Evolutionary conservation across 1,140 invertebrate genomes (phyloP), one percentile per base, ranked within the genome.

Genomic region (Drosophila varians): DNA sequence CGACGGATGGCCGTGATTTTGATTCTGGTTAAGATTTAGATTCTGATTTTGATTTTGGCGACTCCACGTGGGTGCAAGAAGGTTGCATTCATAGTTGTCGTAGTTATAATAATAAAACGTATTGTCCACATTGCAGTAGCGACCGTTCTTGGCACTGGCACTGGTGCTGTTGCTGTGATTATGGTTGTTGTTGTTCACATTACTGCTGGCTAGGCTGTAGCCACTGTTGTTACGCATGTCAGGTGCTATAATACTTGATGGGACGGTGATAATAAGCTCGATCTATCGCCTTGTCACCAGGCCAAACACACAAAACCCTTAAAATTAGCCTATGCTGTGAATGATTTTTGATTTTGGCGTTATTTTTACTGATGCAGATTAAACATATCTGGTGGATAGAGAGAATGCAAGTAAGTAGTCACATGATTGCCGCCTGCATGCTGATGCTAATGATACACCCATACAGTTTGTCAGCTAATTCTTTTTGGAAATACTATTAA

Each of bases 21-120:
- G 56, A 36, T 19, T 61, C 28, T 38, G 28, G 14, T 14, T 55
- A 12, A 6, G 14, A 38, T 38, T 38, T 5, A 14, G 8, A 16
- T 38, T 42, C 38, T 19, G 38, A 42, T 42, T 42, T 42, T 42
- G 38, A 42, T 42, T 42, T 18, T 42, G 38, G 38, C 16, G 45
- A 9, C 25, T 47, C 82, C 82, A 87, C 2, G 31, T 3, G 6
- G 52, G 42, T 38, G 16, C 40, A 14, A 31, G 56, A 25, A 40
- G 14, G 12, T 58, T 64, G 7, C 57, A 57, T 40, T 62, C 80
- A 31, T 70, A 57, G 43, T 62, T 80, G 26, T 70, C 65, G 48
- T 77, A 82, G 34, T 70, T 77, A 47, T 73, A 87, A 36, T 66
- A 87, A 45, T 80, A 74, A 45, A 82, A 66, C 65, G 77, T 71